Conservation (phyloP, 2,888 invertebrate species). For the Andrena bicolor region DNA sequence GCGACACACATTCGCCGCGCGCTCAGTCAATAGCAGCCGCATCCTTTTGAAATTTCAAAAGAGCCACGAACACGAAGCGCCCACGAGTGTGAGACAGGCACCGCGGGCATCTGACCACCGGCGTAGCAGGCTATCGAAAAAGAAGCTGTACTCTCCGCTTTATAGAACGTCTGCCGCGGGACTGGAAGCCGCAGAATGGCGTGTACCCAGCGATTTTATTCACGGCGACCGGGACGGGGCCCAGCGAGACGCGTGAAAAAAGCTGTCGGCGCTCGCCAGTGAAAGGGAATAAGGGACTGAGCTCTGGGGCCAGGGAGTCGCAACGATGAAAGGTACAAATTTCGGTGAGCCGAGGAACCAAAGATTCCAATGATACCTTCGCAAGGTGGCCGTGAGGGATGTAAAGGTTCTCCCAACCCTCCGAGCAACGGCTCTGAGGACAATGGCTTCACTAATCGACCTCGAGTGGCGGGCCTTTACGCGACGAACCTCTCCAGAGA, state of each 20-base stretch:
- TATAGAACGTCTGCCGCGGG: background rate
- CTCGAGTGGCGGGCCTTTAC: slow-evolving; percentile 78
- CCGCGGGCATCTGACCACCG: background rate
- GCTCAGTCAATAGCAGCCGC: slow-evolving; percentile 48
- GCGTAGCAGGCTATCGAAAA: background rate
- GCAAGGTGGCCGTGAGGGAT: slow-evolving; percentile 82
- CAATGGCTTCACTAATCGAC: slow-evolving; percentile 81
- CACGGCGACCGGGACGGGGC: background rate
- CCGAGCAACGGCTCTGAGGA: slow-evolving; percentile 82
- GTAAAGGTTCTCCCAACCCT: slow-evolving; percentile 81
- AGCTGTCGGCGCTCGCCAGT: background rate
- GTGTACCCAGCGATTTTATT: background rate
- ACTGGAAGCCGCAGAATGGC: background rate
- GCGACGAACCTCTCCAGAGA: slow-evolving; percentile 78
- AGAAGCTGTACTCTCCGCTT: background rate
- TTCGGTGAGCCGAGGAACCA: slow-evolving; percentile 65
- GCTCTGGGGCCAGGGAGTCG: slow-evolving; percentile 14
- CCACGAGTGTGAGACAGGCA: background rate
- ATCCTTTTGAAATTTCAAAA: slow-evolving; percentile 43
- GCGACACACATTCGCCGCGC: slow-evolving; percentile 57
- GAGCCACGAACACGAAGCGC: slow-evolving; percentile 1
- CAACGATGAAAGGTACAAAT: slow-evolving; percentile 52
- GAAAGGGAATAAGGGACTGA: slow-evolving; percentile 8
- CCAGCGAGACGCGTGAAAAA: slow-evolving; percentile 3
- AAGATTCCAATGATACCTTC: slow-evolving; percentile 83